phyloP scores from a whole-genome alignment of 1,140 invertebrate species.

The Zaprionus capensis region DNA sequence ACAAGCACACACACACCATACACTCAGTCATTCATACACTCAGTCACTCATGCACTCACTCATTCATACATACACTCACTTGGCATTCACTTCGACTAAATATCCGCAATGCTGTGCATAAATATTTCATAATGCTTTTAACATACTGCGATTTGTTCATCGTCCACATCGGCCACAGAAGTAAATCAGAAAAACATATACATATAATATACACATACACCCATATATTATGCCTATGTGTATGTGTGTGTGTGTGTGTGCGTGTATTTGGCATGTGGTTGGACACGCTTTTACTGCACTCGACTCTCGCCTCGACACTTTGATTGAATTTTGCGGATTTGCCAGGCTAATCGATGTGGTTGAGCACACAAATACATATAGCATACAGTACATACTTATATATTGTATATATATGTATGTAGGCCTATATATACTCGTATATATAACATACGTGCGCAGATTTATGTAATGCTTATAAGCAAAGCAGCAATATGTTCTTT shows the following conservation, averaged over 20 bases:
- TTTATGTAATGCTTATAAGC: no score
- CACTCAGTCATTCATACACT: slow-evolving; percentile 3
- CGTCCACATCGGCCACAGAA: slow-evolving; percentile 25
- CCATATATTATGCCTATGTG: not conserved
- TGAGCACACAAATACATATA: not conserved
- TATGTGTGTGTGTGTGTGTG: not conserved
- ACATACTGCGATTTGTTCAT: slow-evolving; percentile 40
- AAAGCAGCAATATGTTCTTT: no score
- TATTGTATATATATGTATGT: not conserved
- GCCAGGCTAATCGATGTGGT: slow-evolving; percentile 21
- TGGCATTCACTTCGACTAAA: slow-evolving; percentile 51
- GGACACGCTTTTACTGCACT: slow-evolving; percentile 10
- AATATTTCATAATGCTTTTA: slow-evolving; percentile 76
- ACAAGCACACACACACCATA: not conserved
- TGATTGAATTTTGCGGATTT: slow-evolving; percentile 40
- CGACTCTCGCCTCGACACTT: not conserved
- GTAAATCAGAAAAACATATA: slow-evolving; percentile 31
- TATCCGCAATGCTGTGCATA: slow-evolving; percentile 78
- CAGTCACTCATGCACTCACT: slow-evolving; percentile 20
- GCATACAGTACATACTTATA: not conserved
- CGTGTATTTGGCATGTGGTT: slow-evolving; percentile 34
- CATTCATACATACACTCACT: slow-evolving; percentile 16
- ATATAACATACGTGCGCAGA: no score
- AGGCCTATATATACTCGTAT: no score
- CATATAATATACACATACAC: not conserved